Evolutionary conservation across 2,888 invertebrate species (phyloP), one percentile per base, ranked within the genome.

Genomic region (Scotopteryx bipunctaria): DNA sequence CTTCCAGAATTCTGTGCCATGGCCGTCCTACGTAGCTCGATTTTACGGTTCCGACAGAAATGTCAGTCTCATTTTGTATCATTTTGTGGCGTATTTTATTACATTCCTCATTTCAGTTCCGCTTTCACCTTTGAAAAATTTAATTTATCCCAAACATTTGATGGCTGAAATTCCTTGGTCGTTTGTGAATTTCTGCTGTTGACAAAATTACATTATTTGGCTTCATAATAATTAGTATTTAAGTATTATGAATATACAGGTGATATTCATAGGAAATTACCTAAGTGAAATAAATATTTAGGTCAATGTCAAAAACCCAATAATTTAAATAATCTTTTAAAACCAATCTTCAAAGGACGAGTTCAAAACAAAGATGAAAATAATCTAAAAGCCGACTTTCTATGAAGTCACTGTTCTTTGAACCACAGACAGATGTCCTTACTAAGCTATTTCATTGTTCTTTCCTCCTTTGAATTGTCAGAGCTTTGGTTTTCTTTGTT

Each of bases 51-150:
- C 23, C 45, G 37, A 46, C 40, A 42, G 53, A 55, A 60, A 61
- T 55, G 63, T 59, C 59, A 48, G 52, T 57, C 50, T 56, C 58
- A 64, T 66, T 64, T 63, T 62, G 61, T 63, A 64, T 63, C 62
- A 60, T 66, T 66, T 69, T 63, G 61, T 56, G 57, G 52, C 44
- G 55, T 66, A 71, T 73, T 71, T 70, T 71, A 74, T 73, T 73
- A 65, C 69, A 49, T 59, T 57, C 35, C 54, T 41, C 41, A 25
- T 53, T 38, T 54, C 73, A 64, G 64, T 66, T 63, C 41, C 46
- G 54, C 48, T 50, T 66, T 69, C 64, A 64, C 58, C 61, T 68
- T 64, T 55, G 44, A 55, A 50, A 55, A 52, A 60, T 55, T 55
- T 48, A 57, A 60, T 60, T 57, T 48, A 17, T 42, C 36, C 21